phyloP scores from a whole-genome alignment of 2,888 invertebrate species.

The Netelia melanura region DNA sequence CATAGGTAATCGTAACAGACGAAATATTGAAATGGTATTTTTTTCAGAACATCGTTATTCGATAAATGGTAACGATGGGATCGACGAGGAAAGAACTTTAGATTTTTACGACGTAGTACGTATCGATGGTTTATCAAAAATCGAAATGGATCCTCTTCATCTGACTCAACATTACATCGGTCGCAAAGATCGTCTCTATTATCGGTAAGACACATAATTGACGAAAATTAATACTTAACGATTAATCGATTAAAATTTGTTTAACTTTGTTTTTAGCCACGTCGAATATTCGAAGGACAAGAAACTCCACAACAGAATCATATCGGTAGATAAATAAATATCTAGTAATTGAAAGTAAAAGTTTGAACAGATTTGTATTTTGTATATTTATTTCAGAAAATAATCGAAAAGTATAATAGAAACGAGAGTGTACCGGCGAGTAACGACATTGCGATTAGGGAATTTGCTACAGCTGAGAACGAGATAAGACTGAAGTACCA shows the following conservation, averaged over 20 bases:
- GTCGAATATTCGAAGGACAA: slow-evolving; percentile 80
- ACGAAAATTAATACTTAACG: slow-evolving; percentile 20
- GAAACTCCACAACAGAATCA: slow-evolving; percentile 67
- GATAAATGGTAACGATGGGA: slow-evolving; percentile 72
- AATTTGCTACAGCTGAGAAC: slow-evolving; percentile 88
- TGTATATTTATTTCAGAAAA: slow-evolving; percentile 83
- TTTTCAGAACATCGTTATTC: slow-evolving; percentile 84
- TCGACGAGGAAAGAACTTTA: slow-evolving; percentile 83
- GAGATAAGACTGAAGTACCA: slow-evolving; percentile 89
- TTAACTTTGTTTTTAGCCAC: slow-evolving; percentile 74
- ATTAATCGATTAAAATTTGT: not conserved
- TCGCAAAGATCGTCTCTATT: slow-evolving; percentile 85
- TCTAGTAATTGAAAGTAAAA: not conserved
- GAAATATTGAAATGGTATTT: slow-evolving; percentile 53
- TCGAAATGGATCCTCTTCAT: slow-evolving; percentile 86
- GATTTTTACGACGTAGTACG: slow-evolving; percentile 87
- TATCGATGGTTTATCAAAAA: slow-evolving; percentile 89
- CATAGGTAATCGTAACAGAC: not conserved
- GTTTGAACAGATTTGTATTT: not conserved
- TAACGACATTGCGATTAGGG: slow-evolving; percentile 88
- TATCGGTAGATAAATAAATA: slow-evolving; percentile 72
- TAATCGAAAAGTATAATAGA: slow-evolving; percentile 88
- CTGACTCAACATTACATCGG: slow-evolving; percentile 87
- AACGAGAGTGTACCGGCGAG: slow-evolving; percentile 86
- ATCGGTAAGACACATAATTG: slow-evolving; percentile 73